A percentile compares a stretch with the other conserved stretches of the same genome.
phyloP scores from a whole-genome alignment of 1,140 invertebrate genomes.

The Lithobius niger region DNA sequence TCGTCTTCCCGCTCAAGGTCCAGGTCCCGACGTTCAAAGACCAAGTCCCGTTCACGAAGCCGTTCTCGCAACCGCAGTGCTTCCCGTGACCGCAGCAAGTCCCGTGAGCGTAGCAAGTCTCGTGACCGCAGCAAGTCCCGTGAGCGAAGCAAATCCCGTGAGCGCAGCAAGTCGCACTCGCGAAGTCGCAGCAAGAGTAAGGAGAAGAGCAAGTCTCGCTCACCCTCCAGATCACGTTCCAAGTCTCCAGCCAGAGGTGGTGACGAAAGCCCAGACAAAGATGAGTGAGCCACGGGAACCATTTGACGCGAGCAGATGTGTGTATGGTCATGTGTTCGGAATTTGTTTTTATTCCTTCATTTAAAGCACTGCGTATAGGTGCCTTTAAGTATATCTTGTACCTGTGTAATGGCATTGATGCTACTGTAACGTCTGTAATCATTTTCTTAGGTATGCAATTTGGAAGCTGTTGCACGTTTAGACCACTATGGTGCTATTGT shows the following conservation, averaged over 20 bases:
- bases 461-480: no score
- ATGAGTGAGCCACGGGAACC: no score
- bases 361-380: no score
- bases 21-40: conserved; percentile 47
- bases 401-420: no score
- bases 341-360: no score
- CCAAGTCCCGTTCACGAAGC: conserved; percentile 50
- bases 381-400: no score
- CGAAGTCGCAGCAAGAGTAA: conserved; percentile 14
- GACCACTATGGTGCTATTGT: no score
- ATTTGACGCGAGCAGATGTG: no score
- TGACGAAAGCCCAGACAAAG: conserved; percentile 36
- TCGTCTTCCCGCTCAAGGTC: conserved; percentile 35
- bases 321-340: no score
- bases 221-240: conserved; percentile 38
- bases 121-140: background rate
- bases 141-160: conserved; percentile 28
- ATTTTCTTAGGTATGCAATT: no score
- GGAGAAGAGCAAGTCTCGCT: conserved; percentile 41
- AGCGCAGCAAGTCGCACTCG: background rate
- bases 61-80: conserved; percentile 19
- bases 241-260: conserved; percentile 40
- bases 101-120: conserved; percentile 28
- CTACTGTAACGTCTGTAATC: no score
- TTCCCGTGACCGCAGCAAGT: background rate